These are phyloP conservation scores for Phyllotreta cruciferae DNA, from an alignment of 2,888 invertebrate species.

Conservation along the genomic window DNA sequence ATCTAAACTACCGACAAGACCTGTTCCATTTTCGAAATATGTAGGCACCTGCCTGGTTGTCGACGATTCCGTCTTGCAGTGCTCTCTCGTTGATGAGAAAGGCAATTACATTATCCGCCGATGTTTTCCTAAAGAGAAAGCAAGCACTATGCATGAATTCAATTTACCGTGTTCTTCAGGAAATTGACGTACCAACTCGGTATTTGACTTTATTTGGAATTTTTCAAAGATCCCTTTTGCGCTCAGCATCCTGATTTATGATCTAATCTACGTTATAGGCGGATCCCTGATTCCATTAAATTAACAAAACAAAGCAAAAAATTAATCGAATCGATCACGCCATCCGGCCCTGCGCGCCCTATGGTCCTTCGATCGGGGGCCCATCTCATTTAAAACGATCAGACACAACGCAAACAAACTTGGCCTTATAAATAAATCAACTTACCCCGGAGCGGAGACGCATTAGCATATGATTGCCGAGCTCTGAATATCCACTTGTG, in stretches of 20 bases:
- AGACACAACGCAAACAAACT: conserved; percentile 42
- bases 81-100: conserved; percentile 50
- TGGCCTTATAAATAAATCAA: conserved; percentile 55
- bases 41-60: conserved; percentile 38
- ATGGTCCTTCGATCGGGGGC: conserved; percentile 16
- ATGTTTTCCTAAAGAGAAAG: conserved; percentile 30
- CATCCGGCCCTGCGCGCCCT: conserved; percentile 13
- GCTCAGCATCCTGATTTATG: background rate
- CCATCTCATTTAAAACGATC: conserved; percentile 31
- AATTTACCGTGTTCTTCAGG: conserved; percentile 30
- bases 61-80: conserved; percentile 20
- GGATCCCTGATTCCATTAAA: conserved; percentile 14
- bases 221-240: too few species aligned
- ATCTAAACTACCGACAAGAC: conserved; percentile 34
- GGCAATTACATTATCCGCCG: conserved; percentile 47
- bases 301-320: conserved; percentile 21
- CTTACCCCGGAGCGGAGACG: conserved; percentile 43
- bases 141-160: conserved; percentile 26
- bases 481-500: conserved; percentile 54
- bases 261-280: conserved; percentile 2
- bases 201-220: too few species aligned
- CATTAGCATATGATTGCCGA: conserved; percentile 57
- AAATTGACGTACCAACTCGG: conserved; percentile 6
- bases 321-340: conserved; percentile 27
- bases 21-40: conserved; percentile 45